Evolutionary conservation across 2,113 vertebrate species (phyloP).

Genomic region (Phycodurus eques): DNA sequence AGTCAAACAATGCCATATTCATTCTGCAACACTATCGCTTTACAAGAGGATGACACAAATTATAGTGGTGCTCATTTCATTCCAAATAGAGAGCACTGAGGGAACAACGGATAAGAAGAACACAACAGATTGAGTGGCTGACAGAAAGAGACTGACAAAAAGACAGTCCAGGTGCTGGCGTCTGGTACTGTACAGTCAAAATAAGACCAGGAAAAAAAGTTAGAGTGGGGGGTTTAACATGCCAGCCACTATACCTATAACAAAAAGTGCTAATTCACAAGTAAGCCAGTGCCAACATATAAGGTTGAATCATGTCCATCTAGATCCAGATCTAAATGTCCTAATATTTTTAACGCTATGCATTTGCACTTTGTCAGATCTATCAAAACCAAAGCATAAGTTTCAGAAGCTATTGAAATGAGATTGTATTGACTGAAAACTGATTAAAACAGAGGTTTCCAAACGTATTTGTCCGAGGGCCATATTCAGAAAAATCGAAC

Average conservation of each 20-base stretch:
- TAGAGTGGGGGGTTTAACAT: constrained; percentile 1
- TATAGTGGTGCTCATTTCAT: constrained; percentile 68
- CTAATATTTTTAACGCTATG: no score
- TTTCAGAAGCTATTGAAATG: no score
- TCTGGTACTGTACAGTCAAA: constrained; percentile 40
- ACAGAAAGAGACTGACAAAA: constrained; percentile 34
- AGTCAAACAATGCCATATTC: constrained; percentile 57
- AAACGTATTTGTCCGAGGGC: no score
- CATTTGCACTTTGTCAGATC: no score
- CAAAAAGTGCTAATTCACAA: no score
- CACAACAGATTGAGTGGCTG: constrained; percentile 44
- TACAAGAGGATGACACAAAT: constrained; percentile 60
- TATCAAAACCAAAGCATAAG: no score
- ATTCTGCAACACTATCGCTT: constrained; percentile 39
- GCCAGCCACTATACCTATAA: constrained; percentile 10
- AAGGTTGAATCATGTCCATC: no score
- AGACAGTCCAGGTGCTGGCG: constrained; percentile 43
- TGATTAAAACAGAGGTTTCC: no score
- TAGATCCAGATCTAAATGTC: no score
- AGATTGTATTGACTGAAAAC: no score
- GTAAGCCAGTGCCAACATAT: no score
- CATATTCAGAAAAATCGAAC: no score
- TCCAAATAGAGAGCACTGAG: constrained; percentile 37
- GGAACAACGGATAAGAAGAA: constrained; percentile 49
- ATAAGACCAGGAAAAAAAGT: constrained; percentile 16